Evolutionary conservation across 2,797 vertebrate genomes (phyloP), one percentile per base, ranked within the genome.

Genomic region (Odontamblyopus lacepedii): DNA sequence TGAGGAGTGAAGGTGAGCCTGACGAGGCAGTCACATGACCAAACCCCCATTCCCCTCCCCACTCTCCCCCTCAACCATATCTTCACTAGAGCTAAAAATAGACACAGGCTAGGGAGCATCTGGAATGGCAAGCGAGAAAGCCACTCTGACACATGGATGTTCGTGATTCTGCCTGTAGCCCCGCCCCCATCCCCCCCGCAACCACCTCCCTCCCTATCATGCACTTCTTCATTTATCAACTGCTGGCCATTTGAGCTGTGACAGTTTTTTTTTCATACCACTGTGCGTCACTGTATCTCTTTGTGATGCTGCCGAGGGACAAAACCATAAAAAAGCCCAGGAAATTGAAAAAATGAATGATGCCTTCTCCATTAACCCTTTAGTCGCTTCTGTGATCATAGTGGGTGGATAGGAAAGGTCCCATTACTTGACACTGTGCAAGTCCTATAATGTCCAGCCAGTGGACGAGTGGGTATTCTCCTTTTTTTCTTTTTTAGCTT

Each of bases 71-170:
- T 53, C 69, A 68, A 41, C 75, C 77, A 82, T 57, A 74, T 80
- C 84, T 89, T 79, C 76, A 83, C 81, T 69, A 64, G 82, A 80
- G 87, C 93, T 95, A 94, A 85, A 94, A 94, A 94, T 94, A 94
- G 93, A 93, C 23, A n/a, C 62, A 86, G 66, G 80, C 82, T 82
- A 87, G 85, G 87, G 93, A 91, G 93, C 92, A 94, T 92, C 93
- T 94, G 93, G 92, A 93, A 93, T 92, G 86, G 89, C 89, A 88
- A 92, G 91, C 85, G 81, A 90, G 88, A 83, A 76, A 89, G 77
- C 86, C 78, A 80, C 68, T 70, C 73, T 61, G 64, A 72, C 56
- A 68, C 48, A 79, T 80, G 82, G 85, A 88, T 90, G 79, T 74
- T 69, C 77, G 71, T 84, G 76, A 82, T 90, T 89, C 74, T 75